Evolutionary conservation across 2,797 vertebrate species (phyloP).

Genomic region (Ceyx erithaca): DNA sequence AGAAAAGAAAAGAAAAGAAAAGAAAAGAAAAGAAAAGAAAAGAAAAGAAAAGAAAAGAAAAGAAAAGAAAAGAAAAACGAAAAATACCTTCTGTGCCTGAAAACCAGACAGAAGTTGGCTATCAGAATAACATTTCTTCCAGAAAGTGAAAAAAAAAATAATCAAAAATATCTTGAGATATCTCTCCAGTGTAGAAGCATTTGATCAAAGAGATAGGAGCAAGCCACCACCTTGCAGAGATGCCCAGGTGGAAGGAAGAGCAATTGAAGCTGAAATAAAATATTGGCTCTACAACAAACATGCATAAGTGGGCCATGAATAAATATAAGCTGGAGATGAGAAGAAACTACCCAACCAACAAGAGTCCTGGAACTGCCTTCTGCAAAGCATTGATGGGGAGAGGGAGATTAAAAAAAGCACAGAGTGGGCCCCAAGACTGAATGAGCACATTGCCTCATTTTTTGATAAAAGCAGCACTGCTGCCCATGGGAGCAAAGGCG

Average conservation of each 20-base stretch:
- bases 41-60: too few relatives aligned
- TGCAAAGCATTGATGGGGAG: background rate
- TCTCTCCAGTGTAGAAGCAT: background rate
- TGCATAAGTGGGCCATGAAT: background rate
- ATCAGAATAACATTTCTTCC: background rate
- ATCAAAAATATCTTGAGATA: background rate
- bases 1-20: accelerated
- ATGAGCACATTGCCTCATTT: background rate
- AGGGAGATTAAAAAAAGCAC: background rate
- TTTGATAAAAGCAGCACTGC: background rate
- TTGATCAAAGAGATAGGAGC: background rate
- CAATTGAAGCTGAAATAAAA: background rate
- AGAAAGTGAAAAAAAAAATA: background rate
- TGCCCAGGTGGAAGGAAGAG: background rate
- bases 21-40: too few relatives aligned
- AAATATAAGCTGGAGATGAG: slow-evolving; percentile 33
- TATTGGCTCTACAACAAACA: background rate
- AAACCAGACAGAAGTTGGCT: background rate
- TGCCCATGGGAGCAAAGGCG: background rate
- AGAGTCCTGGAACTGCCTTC: background rate
- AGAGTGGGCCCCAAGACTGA: background rate
- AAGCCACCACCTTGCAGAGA: background rate
- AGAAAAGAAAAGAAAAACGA: background rate
- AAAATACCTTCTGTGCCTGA: background rate
- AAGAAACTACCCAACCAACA: background rate